These are phyloP conservation scores for Trichopria drosophilae DNA, from an alignment of 2,888 invertebrate genomes.

Conservation along the genomic window DNA sequence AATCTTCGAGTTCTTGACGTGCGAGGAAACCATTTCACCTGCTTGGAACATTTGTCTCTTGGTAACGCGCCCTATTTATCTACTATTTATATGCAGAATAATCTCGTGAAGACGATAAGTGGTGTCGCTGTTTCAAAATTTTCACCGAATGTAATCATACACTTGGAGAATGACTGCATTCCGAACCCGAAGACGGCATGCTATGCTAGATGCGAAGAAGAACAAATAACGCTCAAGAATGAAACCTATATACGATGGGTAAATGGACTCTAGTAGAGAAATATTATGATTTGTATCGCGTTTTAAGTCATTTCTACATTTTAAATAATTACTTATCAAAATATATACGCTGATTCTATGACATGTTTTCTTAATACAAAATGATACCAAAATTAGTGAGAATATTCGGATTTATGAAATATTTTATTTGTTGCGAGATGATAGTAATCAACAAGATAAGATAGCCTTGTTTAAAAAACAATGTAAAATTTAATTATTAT, in stretches of 20 bases:
- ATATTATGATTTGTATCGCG: too few species aligned
- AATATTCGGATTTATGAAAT: too few species aligned
- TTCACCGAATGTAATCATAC: constrained; percentile 36
- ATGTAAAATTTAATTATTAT: neutral
- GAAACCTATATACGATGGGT: constrained; percentile 29
- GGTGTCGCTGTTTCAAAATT: constrained; percentile 32
- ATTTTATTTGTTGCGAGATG: too few species aligned
- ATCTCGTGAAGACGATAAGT: constrained; percentile 34
- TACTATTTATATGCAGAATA: constrained; percentile 42
- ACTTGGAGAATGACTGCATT: constrained; percentile 37
- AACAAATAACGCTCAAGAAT: constrained; percentile 12
- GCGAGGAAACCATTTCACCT: constrained; percentile 36
- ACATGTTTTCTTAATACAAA: too few species aligned
- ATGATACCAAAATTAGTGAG: too few species aligned
- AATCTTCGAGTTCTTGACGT: constrained; percentile 37
- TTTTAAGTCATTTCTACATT: too few species aligned
- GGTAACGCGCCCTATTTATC: constrained; percentile 34
- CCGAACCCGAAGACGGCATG: constrained; percentile 35
- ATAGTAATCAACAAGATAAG: too few species aligned
- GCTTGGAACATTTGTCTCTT: constrained; percentile 37
- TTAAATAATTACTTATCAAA: too few species aligned
- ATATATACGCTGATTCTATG: too few species aligned
- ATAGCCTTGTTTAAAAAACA: too few species aligned
- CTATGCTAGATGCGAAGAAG: constrained; percentile 19
- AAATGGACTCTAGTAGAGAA: constrained; percentile 20